phyloP scores from a whole-genome alignment of 2,888 invertebrate genomes.

The Neuroscelio doddi region DNA sequence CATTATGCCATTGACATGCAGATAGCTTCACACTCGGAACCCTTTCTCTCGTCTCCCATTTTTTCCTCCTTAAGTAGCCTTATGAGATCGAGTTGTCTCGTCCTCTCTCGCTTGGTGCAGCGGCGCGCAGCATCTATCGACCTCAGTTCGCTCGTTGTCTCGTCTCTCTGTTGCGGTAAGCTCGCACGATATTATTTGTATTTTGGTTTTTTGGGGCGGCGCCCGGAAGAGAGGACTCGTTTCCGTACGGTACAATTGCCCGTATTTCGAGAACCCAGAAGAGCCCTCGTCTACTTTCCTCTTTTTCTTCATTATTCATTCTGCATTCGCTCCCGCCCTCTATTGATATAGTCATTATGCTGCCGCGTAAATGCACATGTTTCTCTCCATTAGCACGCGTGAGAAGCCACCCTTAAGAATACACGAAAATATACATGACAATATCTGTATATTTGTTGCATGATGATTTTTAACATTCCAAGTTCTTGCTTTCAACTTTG shows the following conservation, averaged over 20 bases:
- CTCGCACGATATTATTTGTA: slow-evolving; percentile 65
- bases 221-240: slow-evolving; percentile 59
- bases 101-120: slow-evolving; percentile 9
- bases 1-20: slow-evolving; percentile 68
- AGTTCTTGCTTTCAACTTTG: too few relatives aligned
- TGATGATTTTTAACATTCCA: too few relatives aligned
- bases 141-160: slow-evolving; percentile 41
- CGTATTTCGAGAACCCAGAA: slow-evolving; percentile 54
- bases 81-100: slow-evolving; percentile 50
- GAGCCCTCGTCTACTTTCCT: slow-evolving; percentile 43
- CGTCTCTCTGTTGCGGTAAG: slow-evolving; percentile 53
- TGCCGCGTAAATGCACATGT: slow-evolving; percentile 21
- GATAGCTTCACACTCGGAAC: slow-evolving; percentile 62
- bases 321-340: slow-evolving; percentile 37
- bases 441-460: slow-evolving; percentile 1
- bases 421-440: not conserved
- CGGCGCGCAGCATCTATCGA: slow-evolving; percentile 37
- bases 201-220: slow-evolving; percentile 70
- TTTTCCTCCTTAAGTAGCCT: slow-evolving; percentile 56
- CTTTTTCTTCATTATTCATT: slow-evolving; percentile 14
- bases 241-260: slow-evolving; percentile 58
- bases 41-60: slow-evolving; percentile 43
- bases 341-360: slow-evolving; percentile 36
- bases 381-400: slow-evolving; percentile 44
- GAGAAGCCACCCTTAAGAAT: slow-evolving; percentile 52